Evolutionary conservation across 2,797 vertebrate genomes (phyloP), one percentile per base, ranked within the genome.

Genomic region (Tympanoctomys barrerae): DNA sequence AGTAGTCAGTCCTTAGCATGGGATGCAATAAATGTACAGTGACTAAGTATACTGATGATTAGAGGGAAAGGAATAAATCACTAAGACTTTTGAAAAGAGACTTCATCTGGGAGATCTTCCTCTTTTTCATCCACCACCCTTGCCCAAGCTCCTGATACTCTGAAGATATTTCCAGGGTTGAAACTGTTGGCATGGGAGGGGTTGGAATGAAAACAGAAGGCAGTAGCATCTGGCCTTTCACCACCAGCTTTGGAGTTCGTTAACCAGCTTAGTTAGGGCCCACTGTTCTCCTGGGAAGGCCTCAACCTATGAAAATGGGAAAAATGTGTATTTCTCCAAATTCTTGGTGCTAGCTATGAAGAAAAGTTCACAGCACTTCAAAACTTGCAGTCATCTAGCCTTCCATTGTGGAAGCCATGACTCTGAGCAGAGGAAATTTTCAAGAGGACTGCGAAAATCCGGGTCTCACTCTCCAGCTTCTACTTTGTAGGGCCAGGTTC

Each of bases 381-480:
- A 59, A 82, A 57, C 12, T 0, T 57, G 21, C 62, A n/a, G 21
- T 33, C 7, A 36, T 46, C 14, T 19, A 81, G 36, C 64, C 46
- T 66, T 22, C 21, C 13, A 19, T 26, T 24, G 39, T 14, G n/a
- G 4, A 88, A 31, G 5, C 6, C 31, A 24, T n/a, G 26, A 22
- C 21, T 42, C 79, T 75, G 21, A 22, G 33, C 70, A 62, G 9
- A 22, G 36, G 26, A 61, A 81, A 86, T 12, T 31, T 21, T 68
- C 13, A 16, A 33, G 12, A 10, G 6, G 1, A 5, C 31, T 11
- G 2, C 5, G 42, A 6, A 59, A 86, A 62, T 36, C 42, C 64
- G 8, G 26, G 4, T 31, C n/a, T 36, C 0, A 8, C 46, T n/a
- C 4, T 7, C 21, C 8, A 18, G 22, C 52, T 4, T 13, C 26